Evolutionary conservation across 2,888 invertebrate species (phyloP).

Genomic region (Ischnus inquisitorius): DNA sequence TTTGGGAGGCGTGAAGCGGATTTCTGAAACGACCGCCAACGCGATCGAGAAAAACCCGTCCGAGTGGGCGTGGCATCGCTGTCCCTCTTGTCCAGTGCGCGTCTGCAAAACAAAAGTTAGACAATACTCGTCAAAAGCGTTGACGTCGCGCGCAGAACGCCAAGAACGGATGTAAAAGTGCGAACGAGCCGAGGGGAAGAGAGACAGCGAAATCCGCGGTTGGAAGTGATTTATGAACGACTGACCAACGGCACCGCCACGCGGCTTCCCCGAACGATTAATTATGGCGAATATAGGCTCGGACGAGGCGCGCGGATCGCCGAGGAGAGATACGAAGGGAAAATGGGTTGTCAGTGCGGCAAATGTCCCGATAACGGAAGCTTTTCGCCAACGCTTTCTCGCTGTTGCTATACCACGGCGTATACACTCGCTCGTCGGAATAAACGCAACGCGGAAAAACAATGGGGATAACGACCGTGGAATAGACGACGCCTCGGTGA

Average conservation of each 20-base stretch:
- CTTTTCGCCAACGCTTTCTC: conserved; percentile 45
- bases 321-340: conserved; percentile 56
- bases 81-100: conserved; percentile 15
- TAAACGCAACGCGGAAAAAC: background rate
- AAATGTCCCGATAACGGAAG: conserved; percentile 30
- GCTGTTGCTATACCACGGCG: conserved; percentile 5
- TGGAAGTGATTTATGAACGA: conserved; percentile 76
- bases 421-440: background rate
- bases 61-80: conserved; percentile 43
- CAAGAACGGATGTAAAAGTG: conserved; percentile 56
- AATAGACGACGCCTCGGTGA: background rate
- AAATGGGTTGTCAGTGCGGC: conserved; percentile 42
- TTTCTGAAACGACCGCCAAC: conserved; percentile 9
- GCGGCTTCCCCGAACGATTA: conserved; percentile 77
- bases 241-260: conserved; percentile 71
- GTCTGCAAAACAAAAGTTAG: conserved; percentile 65
- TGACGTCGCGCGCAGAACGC: conserved; percentile 59
- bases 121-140: conserved; percentile 77
- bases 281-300: conserved; percentile 77
- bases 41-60: conserved; percentile 32
- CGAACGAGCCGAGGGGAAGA: conserved; percentile 36
- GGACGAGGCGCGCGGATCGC: conserved; percentile 51
- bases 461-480: conserved; percentile 3
- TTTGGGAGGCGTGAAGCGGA: conserved; percentile 25
- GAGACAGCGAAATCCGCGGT: conserved; percentile 43